These are phyloP conservation scores for Lasioglossum oenotherae DNA, from an alignment of 2,888 invertebrate genomes.

Conservation along the genomic window DNA sequence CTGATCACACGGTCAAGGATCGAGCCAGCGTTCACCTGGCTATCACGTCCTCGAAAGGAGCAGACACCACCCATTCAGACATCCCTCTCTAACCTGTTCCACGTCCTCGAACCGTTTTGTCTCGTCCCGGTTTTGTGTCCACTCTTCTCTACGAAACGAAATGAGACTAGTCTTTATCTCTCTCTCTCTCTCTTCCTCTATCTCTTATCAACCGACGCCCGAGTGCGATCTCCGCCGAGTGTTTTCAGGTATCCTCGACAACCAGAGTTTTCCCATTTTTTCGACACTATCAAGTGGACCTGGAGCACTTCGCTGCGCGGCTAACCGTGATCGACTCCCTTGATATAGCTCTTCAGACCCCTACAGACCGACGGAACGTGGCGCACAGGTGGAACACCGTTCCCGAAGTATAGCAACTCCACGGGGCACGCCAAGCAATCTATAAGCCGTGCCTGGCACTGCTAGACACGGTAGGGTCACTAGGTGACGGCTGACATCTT, in stretches of 20 bases:
- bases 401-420: slow-evolving; percentile 74
- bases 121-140: slow-evolving; percentile 22
- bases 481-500: slow-evolving; percentile 69
- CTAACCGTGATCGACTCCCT: slow-evolving; percentile 60
- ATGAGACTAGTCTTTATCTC: background rate
- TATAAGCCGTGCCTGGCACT: slow-evolving; percentile 81
- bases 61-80: slow-evolving; percentile 83
- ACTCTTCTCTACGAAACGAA: background rate
- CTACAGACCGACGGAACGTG: slow-evolving; percentile 49
- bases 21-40: slow-evolving; percentile 87
- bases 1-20: slow-evolving; percentile 96
- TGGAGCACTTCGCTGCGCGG: slow-evolving; percentile 42
- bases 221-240: slow-evolving; percentile 48
- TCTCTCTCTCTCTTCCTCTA: background rate
- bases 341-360: slow-evolving; percentile 54
- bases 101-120: slow-evolving; percentile 19
- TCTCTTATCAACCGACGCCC: slow-evolving; percentile 52
- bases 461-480: slow-evolving; percentile 80
- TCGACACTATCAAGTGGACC: slow-evolving; percentile 26
- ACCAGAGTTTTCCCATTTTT: slow-evolving; percentile 57
- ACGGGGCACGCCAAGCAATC: slow-evolving; percentile 72
- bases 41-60: slow-evolving; percentile 81
- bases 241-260: slow-evolving; percentile 50
- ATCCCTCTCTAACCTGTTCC: slow-evolving; percentile 56
- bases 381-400: slow-evolving; percentile 55